Conservation (phyloP, 2,888 invertebrate species). For the Allacma fusca region DNA sequence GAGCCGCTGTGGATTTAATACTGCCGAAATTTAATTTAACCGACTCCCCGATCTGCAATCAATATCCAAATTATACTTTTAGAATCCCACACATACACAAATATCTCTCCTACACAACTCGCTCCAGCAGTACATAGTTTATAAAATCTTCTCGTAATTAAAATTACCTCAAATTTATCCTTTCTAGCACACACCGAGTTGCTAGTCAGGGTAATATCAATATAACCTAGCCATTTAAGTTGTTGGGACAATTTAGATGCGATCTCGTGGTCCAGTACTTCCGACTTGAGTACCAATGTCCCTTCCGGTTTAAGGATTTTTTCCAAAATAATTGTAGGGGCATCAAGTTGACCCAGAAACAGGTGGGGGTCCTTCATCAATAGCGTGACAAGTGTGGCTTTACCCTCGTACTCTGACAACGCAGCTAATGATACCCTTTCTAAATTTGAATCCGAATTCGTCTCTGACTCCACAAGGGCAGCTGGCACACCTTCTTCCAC, state of each 20-base stretch:
- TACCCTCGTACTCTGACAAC: constrained; percentile 35
- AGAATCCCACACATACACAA: background rate
- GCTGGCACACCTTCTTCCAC: no score
- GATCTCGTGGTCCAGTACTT: constrained; percentile 35
- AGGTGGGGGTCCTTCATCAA: constrained; percentile 37
- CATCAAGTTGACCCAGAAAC: constrained; percentile 35
- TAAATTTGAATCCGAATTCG: no score
- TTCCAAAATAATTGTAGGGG: constrained; percentile 41
- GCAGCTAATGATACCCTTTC: background rate
- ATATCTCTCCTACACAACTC: background rate
- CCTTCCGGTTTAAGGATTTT: constrained; percentile 49
- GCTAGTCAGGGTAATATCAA: background rate
- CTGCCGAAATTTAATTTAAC: constrained; percentile 38
- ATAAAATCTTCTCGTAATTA: constrained; percentile 12
- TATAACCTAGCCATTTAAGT: constrained; percentile 30
- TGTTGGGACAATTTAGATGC: constrained; percentile 13
- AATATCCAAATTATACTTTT: background rate
- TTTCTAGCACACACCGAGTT: constrained; percentile 46
- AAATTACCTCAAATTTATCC: constrained; percentile 47
- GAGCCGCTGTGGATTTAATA: background rate
- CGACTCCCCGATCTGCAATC: constrained; percentile 46
- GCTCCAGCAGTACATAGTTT: background rate
- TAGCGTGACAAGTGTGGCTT: constrained; percentile 35
- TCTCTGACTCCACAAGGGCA: no score
- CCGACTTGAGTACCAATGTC: constrained; percentile 28